phyloP scores from a whole-genome alignment of 2,113 vertebrate species.

The Campylorhamphus procurvoides region DNA sequence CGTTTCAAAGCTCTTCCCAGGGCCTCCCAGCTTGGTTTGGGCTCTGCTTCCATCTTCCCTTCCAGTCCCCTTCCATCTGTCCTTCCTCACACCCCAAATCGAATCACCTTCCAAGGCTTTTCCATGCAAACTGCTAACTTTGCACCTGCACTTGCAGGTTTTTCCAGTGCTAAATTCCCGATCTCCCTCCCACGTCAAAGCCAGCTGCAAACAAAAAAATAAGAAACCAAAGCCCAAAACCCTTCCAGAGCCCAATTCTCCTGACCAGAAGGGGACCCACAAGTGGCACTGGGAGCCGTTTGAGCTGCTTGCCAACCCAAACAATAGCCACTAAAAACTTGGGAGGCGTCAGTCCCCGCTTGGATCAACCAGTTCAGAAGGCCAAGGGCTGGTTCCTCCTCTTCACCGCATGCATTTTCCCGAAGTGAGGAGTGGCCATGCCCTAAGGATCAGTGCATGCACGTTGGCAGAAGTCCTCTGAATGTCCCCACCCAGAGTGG shows the following conservation, averaged over 20 bases:
- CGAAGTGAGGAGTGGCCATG: neutral
- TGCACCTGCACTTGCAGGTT: neutral
- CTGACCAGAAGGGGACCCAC: neutral
- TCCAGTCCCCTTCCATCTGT: neutral
- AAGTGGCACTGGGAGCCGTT: neutral
- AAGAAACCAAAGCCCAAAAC: neutral
- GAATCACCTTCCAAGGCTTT: neutral
- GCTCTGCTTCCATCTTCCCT: neutral
- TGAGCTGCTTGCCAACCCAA: neutral
- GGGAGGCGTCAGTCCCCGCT: neutral
- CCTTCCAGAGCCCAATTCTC: neutral
- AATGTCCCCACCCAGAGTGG: neutral
- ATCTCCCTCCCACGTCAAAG: neutral
- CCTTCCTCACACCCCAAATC: neutral
- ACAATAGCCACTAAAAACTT: neutral
- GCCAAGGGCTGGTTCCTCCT: neutral
- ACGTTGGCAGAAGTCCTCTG: neutral
- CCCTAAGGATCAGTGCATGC: conserved; percentile 45
- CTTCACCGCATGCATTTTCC: conserved; percentile 52
- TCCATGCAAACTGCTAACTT: conserved; percentile 14
- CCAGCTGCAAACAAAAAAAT: neutral
- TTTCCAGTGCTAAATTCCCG: neutral
- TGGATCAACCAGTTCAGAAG: neutral
- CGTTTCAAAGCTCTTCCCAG: neutral
- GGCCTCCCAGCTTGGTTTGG: neutral